Conservation (phyloP, 2,888 invertebrate genomes). For the Conops quadrifasciatus region DNA sequence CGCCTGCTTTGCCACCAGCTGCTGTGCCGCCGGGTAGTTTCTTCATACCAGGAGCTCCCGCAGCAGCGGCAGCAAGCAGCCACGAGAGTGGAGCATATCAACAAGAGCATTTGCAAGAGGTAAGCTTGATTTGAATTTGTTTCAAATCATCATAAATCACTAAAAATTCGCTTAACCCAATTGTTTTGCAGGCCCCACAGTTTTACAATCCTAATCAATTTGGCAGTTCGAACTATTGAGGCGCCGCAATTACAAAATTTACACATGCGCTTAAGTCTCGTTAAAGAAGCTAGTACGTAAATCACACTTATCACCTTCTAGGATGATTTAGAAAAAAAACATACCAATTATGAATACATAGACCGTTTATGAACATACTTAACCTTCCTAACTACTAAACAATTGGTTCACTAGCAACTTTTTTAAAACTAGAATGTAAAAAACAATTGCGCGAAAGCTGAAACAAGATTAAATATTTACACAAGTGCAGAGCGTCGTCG, state of each 20-base stretch:
- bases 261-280: slow-evolving; percentile 3
- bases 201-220: slow-evolving; percentile 50
- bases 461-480: too few species aligned
- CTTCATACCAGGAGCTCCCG: slow-evolving; percentile 58
- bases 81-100: slow-evolving; percentile 41
- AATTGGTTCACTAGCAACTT: slow-evolving; percentile 8
- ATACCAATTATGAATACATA: too few species aligned
- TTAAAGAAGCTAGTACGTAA: too few species aligned
- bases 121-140: slow-evolving; percentile 28
- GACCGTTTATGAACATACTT: slow-evolving; percentile 8
- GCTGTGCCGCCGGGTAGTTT: slow-evolving; percentile 61
- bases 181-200: slow-evolving; percentile 45
- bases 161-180: neutral
- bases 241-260: neutral
- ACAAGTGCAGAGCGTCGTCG: neutral
- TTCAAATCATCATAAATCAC: neutral
- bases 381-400: slow-evolving; percentile 11
- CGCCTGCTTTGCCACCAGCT: slow-evolving; percentile 62
- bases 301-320: too few species aligned
- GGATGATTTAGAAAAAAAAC: too few species aligned
- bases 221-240: slow-evolving; percentile 37
- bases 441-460: slow-evolving; percentile 19
- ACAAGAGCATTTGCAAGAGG: slow-evolving; percentile 40
- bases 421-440: slow-evolving; percentile 19
- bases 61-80: slow-evolving; percentile 8